These are phyloP conservation scores for Mamestra brassicae DNA, from an alignment of 2,888 invertebrate genomes.

Conservation along the genomic window DNA sequence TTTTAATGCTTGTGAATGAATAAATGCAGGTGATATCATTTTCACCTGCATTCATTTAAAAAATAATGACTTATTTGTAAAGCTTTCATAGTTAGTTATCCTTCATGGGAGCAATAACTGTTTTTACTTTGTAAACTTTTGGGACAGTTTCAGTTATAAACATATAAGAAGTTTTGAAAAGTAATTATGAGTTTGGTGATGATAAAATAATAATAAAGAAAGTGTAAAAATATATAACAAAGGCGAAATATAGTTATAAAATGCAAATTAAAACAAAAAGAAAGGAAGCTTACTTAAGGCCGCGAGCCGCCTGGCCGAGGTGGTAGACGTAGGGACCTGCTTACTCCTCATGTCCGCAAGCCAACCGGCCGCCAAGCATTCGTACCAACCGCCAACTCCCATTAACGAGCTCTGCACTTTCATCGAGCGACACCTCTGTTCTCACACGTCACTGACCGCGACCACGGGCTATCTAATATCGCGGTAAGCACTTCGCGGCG, in stretches of 20 bases:
- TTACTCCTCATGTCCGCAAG: conserved; percentile 90
- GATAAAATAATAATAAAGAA: conserved; percentile 59
- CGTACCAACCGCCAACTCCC: conserved; percentile 90
- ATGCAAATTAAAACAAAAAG: conserved; percentile 88
- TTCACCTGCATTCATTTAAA: conserved; percentile 78
- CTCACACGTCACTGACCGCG: conserved; percentile 80
- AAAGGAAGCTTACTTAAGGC: conserved; percentile 90
- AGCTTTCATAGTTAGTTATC: conserved; percentile 54
- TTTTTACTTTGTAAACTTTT: conserved; percentile 48
- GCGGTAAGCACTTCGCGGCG: conserved; percentile 76
- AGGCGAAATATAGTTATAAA: conserved; percentile 70
- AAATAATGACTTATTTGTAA: conserved; percentile 33
- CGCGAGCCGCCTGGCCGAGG: conserved; percentile 90
- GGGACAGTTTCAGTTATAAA: conserved; percentile 16
- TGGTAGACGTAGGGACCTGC: conserved; percentile 89
- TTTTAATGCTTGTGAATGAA: conserved; percentile 77
- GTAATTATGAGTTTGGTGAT: conserved; percentile 19
- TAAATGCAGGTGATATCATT: conserved; percentile 76
- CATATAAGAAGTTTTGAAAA: conserved; percentile 25
- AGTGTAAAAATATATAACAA: conserved; percentile 61
- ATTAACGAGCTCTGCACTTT: conserved; percentile 89
- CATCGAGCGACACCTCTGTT: conserved; percentile 85
- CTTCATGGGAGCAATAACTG: conserved; percentile 37
- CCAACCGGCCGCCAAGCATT: conserved; percentile 89
- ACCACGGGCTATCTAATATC: conserved; percentile 67